Evolutionary conservation across 2,797 vertebrate species (phyloP).

Genomic region (Aythya fuligula): DNA sequence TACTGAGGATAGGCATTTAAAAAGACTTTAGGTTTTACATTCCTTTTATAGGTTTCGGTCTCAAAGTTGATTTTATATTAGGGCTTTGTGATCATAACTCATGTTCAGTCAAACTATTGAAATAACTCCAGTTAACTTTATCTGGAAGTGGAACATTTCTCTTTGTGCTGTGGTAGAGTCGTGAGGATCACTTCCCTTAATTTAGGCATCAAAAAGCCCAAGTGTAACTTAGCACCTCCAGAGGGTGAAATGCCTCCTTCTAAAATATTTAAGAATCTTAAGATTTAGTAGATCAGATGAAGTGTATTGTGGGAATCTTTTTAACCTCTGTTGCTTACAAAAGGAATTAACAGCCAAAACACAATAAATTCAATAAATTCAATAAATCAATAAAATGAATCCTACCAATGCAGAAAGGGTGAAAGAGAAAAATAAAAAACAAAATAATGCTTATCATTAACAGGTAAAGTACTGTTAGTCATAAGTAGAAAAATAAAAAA

Average conservation of each 20-base stretch:
- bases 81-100: not conserved
- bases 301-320: not conserved
- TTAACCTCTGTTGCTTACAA: not conserved
- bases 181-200: not conserved
- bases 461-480: not conserved
- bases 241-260: not conserved
- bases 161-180: not conserved
- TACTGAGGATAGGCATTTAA: not conserved
- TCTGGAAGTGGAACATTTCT: not conserved
- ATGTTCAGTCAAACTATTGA: not conserved
- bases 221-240: not conserved
- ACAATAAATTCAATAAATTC: not conserved
- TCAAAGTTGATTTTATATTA: not conserved
- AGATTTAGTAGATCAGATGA: not conserved
- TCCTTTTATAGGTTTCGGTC: not conserved
- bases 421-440: not conserved
- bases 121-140: not conserved
- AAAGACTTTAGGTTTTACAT: not conserved
- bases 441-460: not conserved
- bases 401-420: not conserved
- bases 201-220: not conserved
- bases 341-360: not conserved
- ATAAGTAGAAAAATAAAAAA: not conserved
- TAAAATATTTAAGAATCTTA: not conserved
- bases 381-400: not conserved